phyloP scores from a whole-genome alignment of 30 jellyfish, hydroid and myxozoan species.

The Clytia hemisphaerica region DNA sequence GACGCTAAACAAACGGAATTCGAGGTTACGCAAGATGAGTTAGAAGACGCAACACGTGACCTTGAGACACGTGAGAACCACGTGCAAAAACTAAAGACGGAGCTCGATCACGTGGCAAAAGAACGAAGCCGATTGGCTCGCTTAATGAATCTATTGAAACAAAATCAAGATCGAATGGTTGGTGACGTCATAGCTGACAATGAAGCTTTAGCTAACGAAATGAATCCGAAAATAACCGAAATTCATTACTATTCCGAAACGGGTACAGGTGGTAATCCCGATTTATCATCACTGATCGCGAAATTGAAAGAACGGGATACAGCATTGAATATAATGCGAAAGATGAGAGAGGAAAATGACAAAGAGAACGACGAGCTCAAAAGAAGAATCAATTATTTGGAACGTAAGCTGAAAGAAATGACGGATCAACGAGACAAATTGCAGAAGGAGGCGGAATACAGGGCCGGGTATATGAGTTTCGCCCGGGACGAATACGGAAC shows the following conservation, averaged over 20 bases:
- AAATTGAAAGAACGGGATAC: constrained; percentile 37
- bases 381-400: constrained; percentile 39
- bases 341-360: constrained; percentile 34
- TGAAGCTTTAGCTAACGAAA: constrained; percentile 46
- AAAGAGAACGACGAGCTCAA: constrained; percentile 34
- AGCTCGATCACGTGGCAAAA: constrained; percentile 28
- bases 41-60: constrained; percentile 83
- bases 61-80: constrained; percentile 65
- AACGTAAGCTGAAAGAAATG: constrained; percentile 36
- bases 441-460: constrained; percentile 67
- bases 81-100: constrained; percentile 38
- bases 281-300: constrained; percentile 8
- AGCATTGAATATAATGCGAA: constrained; percentile 32
- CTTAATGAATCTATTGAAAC: constrained; percentile 43
- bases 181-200: constrained; percentile 70
- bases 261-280: no score
- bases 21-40: constrained; percentile 96
- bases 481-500: constrained; percentile 87
- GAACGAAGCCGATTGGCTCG: constrained; percentile 54
- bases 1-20: constrained; percentile 94
- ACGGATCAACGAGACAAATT: constrained; percentile 59
- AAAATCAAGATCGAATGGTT: constrained; percentile 61
- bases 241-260: not conserved
- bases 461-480: constrained; percentile 53
- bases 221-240: constrained; percentile 21